Percentiles rank a stretch among this genome's conserved stretches.
phyloP scores from a whole-genome alignment of 1,140 invertebrate species.

The Zaprionus camerounensis region DNA sequence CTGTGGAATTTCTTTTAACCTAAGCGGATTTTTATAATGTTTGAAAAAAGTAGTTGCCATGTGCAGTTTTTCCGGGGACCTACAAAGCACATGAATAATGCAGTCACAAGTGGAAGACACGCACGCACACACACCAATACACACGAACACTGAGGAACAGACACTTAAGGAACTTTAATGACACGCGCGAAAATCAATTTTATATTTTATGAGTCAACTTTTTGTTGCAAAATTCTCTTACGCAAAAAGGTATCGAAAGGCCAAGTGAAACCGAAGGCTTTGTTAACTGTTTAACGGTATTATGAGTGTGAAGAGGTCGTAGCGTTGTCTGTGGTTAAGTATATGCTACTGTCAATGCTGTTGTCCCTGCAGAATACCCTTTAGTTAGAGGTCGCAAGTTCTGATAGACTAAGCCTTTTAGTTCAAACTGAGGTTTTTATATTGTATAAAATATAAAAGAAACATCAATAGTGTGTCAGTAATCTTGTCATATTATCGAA shows the following conservation, averaged over 20 bases:
- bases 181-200: constrained; percentile 78
- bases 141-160: neutral
- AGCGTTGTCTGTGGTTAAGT: neutral
- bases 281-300: constrained; percentile 22
- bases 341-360: neutral
- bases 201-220: constrained; percentile 65
- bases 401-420: neutral
- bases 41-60: neutral
- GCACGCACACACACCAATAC: neutral
- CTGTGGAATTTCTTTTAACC: neutral
- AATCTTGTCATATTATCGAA: neutral
- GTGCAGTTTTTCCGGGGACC: neutral
- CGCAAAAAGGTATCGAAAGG: constrained; percentile 32
- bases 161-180: constrained; percentile 73
- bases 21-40: constrained; percentile 6
- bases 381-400: no score
- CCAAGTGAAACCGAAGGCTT: constrained; percentile 43
- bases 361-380: constrained; percentile 8
- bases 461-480: no score
- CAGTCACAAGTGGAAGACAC: constrained; percentile 14
- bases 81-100: constrained; percentile 27
- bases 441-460: neutral
- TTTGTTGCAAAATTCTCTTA: constrained; percentile 45
- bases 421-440: neutral
- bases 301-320: neutral